Conservation (phyloP, 2,113 vertebrate genomes). For the Sinocyclocheilus maitianheensis region DNA sequence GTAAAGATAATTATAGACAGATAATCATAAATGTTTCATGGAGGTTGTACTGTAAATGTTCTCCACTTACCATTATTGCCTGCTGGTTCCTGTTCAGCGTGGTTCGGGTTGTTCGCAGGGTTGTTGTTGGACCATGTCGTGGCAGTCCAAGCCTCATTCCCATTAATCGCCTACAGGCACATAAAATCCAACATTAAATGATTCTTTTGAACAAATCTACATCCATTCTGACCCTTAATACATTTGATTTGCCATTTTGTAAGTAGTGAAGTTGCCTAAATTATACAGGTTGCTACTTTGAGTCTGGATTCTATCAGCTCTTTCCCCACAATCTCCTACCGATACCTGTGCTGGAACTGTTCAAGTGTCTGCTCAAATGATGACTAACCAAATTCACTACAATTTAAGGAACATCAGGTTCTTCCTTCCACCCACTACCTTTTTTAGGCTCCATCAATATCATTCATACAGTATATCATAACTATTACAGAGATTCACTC, state of each 20-base stretch:
- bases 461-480: too few species aligned
- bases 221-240: background rate
- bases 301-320: background rate
- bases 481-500: background rate
- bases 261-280: background rate
- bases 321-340: background rate
- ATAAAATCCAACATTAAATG: conserved; percentile 1
- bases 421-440: too few species aligned
- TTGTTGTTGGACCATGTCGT: conserved; percentile 17
- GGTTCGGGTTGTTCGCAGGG: conserved; percentile 17
- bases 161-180: conserved; percentile 38
- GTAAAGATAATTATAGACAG: background rate
- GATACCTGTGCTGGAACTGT: background rate
- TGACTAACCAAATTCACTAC: background rate
- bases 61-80: conserved; percentile 34
- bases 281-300: background rate
- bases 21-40: background rate
- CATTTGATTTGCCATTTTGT: background rate
- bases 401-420: background rate
- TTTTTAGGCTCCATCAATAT: background rate
- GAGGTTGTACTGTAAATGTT: background rate
- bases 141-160: conserved; percentile 37
- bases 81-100: conserved; percentile 31
- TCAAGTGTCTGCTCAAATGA: background rate
- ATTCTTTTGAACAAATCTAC: background rate